Base-by-base conservation (phyloP, 2,113 vertebrate genomes). In the Eclectus roratus region DNA sequence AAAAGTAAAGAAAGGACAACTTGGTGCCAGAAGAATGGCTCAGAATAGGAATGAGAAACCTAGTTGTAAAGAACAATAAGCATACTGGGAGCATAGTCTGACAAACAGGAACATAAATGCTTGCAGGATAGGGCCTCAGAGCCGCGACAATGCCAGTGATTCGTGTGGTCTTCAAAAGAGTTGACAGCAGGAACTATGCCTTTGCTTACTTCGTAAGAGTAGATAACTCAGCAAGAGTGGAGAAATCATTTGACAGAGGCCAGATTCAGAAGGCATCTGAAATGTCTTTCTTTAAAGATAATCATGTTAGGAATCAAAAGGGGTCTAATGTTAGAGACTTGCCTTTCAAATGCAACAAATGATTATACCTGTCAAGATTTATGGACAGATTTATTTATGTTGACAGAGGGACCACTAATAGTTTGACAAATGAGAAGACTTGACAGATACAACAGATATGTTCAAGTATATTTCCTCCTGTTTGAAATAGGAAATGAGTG, bases 311-410 rank as follows among this genome's bases (percentile, higher is more conserved):
- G 96, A 98, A 97, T 98, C 97, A 97, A 98, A 97, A 97, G 95
- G 94, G 96, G 97, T 97, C 97, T 98, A 96, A 97, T 97, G 97
- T 97, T 98, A 96, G 97, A 97, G 97, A 95, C 97, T 97, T 96
- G 97, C 97, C 96, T 98, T 98, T 98, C 97, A 98, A 98, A 98
- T 68, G 97, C 97, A 98, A 98, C 97, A 97, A 98, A 98, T 98
- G 97, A 97, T 97, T 98, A 97, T 94, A 97, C 97, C 97, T 98
- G 98, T 98, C 97, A 98, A 98, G 98, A 98, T 98, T 98, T 98
- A 98, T 98, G 98, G 97, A 98, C 97, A 97, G 98, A 98, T 98
- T 96, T 98, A 98, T 98, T 98, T 98, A 98, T 98, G 98, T 97
- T 98, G 98, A 98, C 97, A 97, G 91, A 96, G 86, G 96, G 97